These are phyloP conservation scores for Clamator glandarius DNA, from an alignment of 2,797 vertebrate genomes.

Conservation along the genomic window DNA sequence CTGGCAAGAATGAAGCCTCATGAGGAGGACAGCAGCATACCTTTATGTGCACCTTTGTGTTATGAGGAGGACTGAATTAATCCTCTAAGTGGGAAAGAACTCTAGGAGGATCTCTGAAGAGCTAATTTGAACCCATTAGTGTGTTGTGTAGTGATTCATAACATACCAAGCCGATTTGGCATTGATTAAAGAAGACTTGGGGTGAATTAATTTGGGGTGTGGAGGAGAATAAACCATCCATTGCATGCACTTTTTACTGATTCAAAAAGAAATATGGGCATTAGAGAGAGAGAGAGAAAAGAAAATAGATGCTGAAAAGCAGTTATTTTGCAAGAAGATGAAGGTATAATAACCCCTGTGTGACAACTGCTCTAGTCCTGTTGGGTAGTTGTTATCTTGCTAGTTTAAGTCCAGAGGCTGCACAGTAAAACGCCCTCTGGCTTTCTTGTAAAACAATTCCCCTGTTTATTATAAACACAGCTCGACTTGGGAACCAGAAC, in stretches of 20 bases:
- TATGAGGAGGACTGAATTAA: background rate
- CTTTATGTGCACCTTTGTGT: background rate
- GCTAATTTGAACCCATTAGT: background rate
- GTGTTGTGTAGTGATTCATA: background rate
- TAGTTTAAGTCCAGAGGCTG: background rate
- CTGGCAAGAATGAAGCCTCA: background rate
- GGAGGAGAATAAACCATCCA: background rate
- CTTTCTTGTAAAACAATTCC: background rate
- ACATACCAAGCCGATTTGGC: rapidly evolving
- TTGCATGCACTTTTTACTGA: background rate
- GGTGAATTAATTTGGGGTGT: background rate
- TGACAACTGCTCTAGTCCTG: background rate
- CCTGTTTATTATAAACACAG: background rate
- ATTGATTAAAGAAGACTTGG: background rate
- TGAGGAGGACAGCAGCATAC: background rate
- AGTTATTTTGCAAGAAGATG: background rate
- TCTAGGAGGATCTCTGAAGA: background rate
- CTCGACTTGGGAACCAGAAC: background rate
- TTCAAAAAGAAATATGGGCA: background rate
- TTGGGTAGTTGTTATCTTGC: background rate
- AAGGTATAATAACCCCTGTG: background rate
- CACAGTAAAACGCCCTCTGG: background rate
- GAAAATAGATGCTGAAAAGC: background rate
- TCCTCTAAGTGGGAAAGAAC: background rate
- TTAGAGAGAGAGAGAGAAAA: background rate